Base-by-base conservation (phyloP, 2,888 invertebrate genomes). In the Panopea generosa region DNA sequence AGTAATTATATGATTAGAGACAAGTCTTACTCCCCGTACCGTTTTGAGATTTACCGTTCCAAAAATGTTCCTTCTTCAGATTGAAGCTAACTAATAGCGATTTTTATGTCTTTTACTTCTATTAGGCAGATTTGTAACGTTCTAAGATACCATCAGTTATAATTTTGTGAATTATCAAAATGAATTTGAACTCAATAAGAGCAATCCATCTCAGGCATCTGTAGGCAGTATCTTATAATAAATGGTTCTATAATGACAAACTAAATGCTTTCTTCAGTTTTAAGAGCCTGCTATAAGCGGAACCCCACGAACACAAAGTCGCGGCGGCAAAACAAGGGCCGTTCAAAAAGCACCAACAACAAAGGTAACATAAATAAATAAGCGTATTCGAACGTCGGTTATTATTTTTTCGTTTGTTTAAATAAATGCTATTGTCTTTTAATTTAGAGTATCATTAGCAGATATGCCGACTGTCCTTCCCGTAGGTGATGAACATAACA, bases 171-270 rank as follows among this genome's bases (percentile, higher is more conserved):
- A 74, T 74, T 74, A 74, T 68, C 62, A 74, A 68, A 74, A 74
- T 74, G 74, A 74, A 74, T 74, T 74, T 74, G 74, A 74, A 74
- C 74, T 74, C 68, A 60, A 63, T 63, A 47, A 55, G 74, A 62
- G 55, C 61, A 47, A 55, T 66, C 57, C 55, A 11, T 14, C 16
- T 20, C 14, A 38, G 59, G 49, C 66, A 66, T 66, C 53, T 55
- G 66, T 56, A 33, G 18, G 27, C 27, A 24, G 66, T 72, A 66
- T 47, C 61, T 60, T 6, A 60, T 61, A 60, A 62, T 73, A 62
- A 67, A 73, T 62, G 67, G 61, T n/a, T 20, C 47, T 56, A 50
- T 73, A 73, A 73, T 62, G 67, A 62, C 73, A 57, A 57, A 24
- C 33, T 56, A 62, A 73, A 73, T 67, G 61, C 40, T 56, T 67